Base-by-base conservation (phyloP, 2,113 vertebrate genomes). In the Austrofundulus limnaeus region DNA sequence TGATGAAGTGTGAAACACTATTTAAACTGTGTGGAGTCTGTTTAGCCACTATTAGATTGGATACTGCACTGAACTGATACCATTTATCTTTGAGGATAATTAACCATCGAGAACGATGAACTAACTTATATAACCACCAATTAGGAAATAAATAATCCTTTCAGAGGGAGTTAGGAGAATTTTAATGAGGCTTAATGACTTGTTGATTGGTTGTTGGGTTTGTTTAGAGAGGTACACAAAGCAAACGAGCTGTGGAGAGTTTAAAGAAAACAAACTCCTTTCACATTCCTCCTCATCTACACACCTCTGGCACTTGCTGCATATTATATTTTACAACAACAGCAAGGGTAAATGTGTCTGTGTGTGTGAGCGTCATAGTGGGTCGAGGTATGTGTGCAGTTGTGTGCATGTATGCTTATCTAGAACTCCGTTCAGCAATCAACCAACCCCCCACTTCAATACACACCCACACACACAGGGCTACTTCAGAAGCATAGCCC, bases 401-500 rank as follows among this genome's bases (percentile, higher is more conserved):
- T 57, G 65, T 75, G 62, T 75, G 45, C 34, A 41, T 67, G 56
- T 72, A 56, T 71, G 53, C 68, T 75, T 78, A 75, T 83, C 80
- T 77, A 23, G 10, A 46, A 61, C 61, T 54, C 38, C 24, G 14
- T 58, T 72, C n/a, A 21, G 70, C 45, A 76, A 64, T 71, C 58
- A 70, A 69, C 21, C 60, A 56, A 61, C 45, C 42, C 61, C 56
- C 25, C n/a, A 56, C 58, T 38, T 77, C 51, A 24, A 39, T 43
- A 31, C 58, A 41, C 42, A 66, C 71, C 14, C 62, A 72, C 70
- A 68, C 81, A 59, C 69, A 70, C 25, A 50, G 59, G 79, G 84
- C 71, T 78, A 80, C 84, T 82, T 91, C 90, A 88, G 83, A 90
- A 77, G 82, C 85, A 72, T 53, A 59, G 88, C 61, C 59, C 78